A percentile compares a stretch with the other conserved stretches of the same genome.
Evolutionary conservation across 2,113 vertebrate genomes (phyloP).

Genomic region (Oxyura jamaicensis): DNA sequence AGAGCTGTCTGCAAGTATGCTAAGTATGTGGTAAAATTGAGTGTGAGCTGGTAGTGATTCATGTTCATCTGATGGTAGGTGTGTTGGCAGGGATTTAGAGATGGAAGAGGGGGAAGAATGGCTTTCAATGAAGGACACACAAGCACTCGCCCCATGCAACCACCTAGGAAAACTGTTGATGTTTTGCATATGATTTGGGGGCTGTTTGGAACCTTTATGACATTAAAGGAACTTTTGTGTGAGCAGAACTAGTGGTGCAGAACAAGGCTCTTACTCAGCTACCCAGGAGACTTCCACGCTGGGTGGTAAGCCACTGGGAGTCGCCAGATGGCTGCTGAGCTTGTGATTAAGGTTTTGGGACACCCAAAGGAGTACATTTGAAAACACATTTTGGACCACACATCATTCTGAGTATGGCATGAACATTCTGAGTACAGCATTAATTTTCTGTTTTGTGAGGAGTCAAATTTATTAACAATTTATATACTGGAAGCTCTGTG

Average conservation of each 20-base stretch:
- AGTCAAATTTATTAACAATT: conserved; percentile 30
- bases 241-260: not conserved
- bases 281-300: not conserved
- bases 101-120: not conserved
- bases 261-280: not conserved
- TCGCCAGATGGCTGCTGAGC: not conserved
- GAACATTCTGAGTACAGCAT: not conserved
- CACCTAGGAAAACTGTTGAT: not conserved
- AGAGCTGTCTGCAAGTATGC: not conserved
- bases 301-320: conserved; percentile 35
- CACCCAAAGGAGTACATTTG: not conserved
- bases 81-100: not conserved
- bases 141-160: not conserved
- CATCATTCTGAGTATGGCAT: not conserved
- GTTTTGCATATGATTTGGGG: not conserved
- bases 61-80: rapidly evolving
- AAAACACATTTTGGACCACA: conserved; percentile 4
- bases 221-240: not conserved
- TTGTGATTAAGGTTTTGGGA: conserved; percentile 8
- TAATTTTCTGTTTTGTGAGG: not conserved
- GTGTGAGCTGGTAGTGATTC: not conserved
- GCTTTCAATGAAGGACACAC: not conserved
- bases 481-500: not conserved
- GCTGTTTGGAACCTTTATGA: not conserved
- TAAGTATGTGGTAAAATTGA: not conserved